phyloP scores from a whole-genome alignment of 2,888 invertebrate genomes.

The Terebella lapidaria region DNA sequence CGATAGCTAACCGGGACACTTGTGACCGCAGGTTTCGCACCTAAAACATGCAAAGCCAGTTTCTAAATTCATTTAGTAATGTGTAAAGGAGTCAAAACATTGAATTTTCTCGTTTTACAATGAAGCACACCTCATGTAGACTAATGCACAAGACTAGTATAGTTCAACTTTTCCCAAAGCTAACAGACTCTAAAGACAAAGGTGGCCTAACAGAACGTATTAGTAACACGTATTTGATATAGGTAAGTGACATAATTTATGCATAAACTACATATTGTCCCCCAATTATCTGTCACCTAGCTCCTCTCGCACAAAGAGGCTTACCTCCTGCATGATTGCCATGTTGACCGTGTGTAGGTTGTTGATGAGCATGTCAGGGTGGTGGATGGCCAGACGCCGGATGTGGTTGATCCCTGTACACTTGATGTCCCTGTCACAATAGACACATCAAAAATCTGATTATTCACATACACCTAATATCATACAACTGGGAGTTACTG shows the following conservation, averaged over 20 bases:
- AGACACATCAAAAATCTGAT: background rate
- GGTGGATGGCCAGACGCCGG: constrained; percentile 44
- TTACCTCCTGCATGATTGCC: constrained; percentile 62
- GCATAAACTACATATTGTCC: too few species aligned
- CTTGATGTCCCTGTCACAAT: constrained; percentile 48
- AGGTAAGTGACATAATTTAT: too few species aligned
- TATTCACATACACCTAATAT: background rate
- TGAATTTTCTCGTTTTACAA: too few species aligned
- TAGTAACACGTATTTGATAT: too few species aligned
- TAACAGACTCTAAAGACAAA: too few species aligned
- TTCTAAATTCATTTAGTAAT: background rate
- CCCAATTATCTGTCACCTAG: too few species aligned
- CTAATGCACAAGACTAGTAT: too few species aligned
- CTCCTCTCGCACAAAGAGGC: too few species aligned
- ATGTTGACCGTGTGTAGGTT: constrained; percentile 49
- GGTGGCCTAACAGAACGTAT: too few species aligned
- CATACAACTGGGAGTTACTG: background rate
- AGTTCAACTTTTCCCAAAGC: too few species aligned
- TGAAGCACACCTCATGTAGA: too few species aligned
- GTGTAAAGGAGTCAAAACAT: background rate
- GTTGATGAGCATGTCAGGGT: constrained; percentile 42
- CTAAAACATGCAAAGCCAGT: constrained; percentile 53
- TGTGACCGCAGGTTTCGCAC: constrained; percentile 87
- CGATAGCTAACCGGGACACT: constrained; percentile 76
- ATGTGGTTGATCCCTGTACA: constrained; percentile 49